These are phyloP conservation scores for Sinonovacula constricta DNA, from an alignment of 1,140 invertebrate species.

Conservation along the genomic window DNA sequence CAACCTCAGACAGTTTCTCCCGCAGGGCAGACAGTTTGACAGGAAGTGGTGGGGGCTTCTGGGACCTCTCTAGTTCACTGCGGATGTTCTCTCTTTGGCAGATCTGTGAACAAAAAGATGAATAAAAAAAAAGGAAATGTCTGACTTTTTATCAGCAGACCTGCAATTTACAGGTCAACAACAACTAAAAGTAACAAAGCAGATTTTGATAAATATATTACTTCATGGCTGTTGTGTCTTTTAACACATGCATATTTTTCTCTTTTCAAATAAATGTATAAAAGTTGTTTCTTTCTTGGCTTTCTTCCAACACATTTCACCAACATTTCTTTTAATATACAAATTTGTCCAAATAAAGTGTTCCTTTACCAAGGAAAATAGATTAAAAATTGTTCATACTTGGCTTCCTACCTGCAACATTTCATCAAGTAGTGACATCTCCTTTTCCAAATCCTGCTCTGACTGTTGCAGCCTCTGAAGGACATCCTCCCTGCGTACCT, in stretches of 20 bases:
- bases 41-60: slow-evolving; percentile 58
- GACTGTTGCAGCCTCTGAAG: slow-evolving; percentile 63
- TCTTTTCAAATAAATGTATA: no score
- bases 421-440: slow-evolving; percentile 73
- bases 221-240: no score
- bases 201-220: no score
- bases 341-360: no score
- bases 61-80: slow-evolving; percentile 6
- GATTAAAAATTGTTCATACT: no score
- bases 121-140: no score
- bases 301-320: not conserved
- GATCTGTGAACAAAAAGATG: slow-evolving; percentile 14
- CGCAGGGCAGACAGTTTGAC: slow-evolving; percentile 24
- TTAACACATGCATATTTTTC: no score
- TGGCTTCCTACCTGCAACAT: slow-evolving; percentile 63
- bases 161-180: no score
- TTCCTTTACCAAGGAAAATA: no score
- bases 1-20: not conserved
- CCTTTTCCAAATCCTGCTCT: slow-evolving; percentile 67
- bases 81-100: slow-evolving; percentile 28
- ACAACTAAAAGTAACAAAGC: no score
- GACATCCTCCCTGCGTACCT: slow-evolving; percentile 54
- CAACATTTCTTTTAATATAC: not conserved
- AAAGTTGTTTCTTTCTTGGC: no score
- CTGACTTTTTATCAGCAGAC: no score